A percentile compares a stretch with the other conserved stretches of the same genome.
Conservation (phyloP, 2,888 invertebrate genomes). For the Rosalia funebris region DNA sequence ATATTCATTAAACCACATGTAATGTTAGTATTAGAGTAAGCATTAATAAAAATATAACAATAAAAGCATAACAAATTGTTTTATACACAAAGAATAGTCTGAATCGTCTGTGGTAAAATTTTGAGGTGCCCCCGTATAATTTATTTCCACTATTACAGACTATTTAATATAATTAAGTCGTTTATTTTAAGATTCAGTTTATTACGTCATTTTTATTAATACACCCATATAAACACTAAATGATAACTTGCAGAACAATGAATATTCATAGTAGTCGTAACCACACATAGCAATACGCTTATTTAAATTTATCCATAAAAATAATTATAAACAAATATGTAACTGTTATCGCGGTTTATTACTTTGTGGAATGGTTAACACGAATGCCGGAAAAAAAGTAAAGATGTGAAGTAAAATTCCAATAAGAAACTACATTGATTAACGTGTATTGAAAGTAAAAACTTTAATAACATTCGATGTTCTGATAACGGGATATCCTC, state of each 20-base stretch:
- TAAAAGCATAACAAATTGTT: no score
- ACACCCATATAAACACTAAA: conserved; percentile 2
- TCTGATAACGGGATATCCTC: not conserved
- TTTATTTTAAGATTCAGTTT: no score
- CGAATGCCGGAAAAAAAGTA: not conserved
- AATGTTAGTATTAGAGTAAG: no score
- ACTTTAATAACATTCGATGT: not conserved
- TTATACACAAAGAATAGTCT: no score
- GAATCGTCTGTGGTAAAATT: no score
- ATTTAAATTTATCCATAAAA: not conserved
- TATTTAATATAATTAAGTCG: not conserved
- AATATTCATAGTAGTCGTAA: not conserved
- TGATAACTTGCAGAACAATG: conserved; percentile 1
- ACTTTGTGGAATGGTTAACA: not conserved
- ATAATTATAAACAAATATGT: not conserved
- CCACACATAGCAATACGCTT: not conserved
- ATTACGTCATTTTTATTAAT: conserved; percentile 13
- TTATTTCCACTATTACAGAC: not conserved
- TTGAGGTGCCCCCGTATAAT: no score
- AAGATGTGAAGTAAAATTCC: not conserved
- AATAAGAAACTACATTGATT: not conserved
- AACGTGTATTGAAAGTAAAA: not conserved
- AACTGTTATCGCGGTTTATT: not conserved
- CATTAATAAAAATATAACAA: no score
- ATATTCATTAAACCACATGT: no score